These are phyloP conservation scores for Anseranas semipalmata DNA, from an alignment of 2,113 vertebrate species.

Conservation along the genomic window DNA sequence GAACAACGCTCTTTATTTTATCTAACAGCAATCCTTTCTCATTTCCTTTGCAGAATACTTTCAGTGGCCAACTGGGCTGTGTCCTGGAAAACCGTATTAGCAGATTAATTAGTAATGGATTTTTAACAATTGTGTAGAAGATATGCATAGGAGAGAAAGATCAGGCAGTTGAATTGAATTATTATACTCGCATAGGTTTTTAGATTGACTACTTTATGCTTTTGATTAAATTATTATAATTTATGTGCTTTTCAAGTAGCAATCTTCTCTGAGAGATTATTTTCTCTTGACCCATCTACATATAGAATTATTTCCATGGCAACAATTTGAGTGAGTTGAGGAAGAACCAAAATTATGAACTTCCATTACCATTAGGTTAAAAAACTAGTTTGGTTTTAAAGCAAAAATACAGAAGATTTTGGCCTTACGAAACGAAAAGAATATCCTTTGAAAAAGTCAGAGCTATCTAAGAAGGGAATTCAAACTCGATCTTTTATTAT, in stretches of 20 bases:
- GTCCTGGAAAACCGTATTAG: slow-evolving; percentile 20
- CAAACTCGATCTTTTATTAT: neutral
- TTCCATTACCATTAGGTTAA: neutral
- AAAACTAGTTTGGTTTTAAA: neutral
- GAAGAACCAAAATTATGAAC: slow-evolving; percentile 14
- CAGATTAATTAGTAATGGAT: slow-evolving; percentile 46
- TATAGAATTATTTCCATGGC: slow-evolving; percentile 58
- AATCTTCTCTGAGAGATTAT: slow-evolving; percentile 36
- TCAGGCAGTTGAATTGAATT: slow-evolving; percentile 39
- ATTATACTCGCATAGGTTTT: slow-evolving; percentile 26
- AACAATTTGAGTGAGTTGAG: slow-evolving; percentile 31
- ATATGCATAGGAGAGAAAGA: slow-evolving; percentile 16
- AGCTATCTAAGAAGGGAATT: neutral
- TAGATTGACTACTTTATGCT: slow-evolving; percentile 27
- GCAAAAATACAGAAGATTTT: neutral
- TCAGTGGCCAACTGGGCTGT: neutral
- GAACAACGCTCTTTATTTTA: slow-evolving; percentile 10
- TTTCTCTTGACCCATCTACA: slow-evolving; percentile 50
- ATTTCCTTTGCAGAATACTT: slow-evolving; percentile 7
- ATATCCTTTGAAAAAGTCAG: neutral
- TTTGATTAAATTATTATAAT: slow-evolving; percentile 64
- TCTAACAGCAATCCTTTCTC: neutral
- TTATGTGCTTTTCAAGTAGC: slow-evolving; percentile 54
- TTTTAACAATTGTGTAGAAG: slow-evolving; percentile 26
- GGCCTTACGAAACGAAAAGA: neutral